Conservation (phyloP, 2,888 invertebrate species). For the Ormyrus labotus region DNA sequence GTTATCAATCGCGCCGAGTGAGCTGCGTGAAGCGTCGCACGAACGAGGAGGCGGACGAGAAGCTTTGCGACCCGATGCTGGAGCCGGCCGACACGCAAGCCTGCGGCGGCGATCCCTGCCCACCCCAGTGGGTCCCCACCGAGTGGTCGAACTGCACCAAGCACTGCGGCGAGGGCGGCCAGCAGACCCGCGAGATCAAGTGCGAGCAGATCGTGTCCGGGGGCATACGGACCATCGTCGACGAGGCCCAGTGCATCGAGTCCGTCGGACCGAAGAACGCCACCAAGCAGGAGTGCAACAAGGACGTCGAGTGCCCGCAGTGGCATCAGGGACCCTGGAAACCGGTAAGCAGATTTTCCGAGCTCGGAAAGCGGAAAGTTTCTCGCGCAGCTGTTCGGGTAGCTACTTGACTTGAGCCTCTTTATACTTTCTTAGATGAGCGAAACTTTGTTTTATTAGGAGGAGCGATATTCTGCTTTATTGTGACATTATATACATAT, state of each 20-base stretch:
- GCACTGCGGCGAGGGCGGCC: conserved; percentile 87
- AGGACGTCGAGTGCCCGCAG: conserved; percentile 86
- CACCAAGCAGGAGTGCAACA: conserved; percentile 84
- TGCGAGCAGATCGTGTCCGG: conserved; percentile 88
- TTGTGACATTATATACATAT: too few species aligned
- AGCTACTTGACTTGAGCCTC: too few species aligned
- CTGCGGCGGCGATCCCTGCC: conserved; percentile 87
- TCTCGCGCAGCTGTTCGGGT: too few species aligned
- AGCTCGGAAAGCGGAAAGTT: too few species aligned
- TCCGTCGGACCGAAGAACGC: conserved; percentile 83
- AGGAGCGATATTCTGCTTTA: too few species aligned
- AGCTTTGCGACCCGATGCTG: conserved; percentile 86
- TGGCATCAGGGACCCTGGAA: conserved; percentile 95
- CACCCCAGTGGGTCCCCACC: conserved; percentile 87
- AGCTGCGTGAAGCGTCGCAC: conserved; percentile 87
- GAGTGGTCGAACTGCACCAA: conserved; percentile 90
- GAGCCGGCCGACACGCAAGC: conserved; percentile 84
- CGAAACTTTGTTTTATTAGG: too few species aligned
- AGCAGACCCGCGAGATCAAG: conserved; percentile 83
- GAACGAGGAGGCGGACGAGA: conserved; percentile 83
- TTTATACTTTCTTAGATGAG: too few species aligned
- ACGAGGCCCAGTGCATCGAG: conserved; percentile 85
- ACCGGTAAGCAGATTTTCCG: conserved; percentile 80
- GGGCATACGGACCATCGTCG: conserved; percentile 84
- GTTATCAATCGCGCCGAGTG: conserved; percentile 86